Percentiles rank a stretch among this genome's conserved stretches.
Conservation (phyloP, 2,888 invertebrate species). For the Ypsolopha sequella region DNA sequence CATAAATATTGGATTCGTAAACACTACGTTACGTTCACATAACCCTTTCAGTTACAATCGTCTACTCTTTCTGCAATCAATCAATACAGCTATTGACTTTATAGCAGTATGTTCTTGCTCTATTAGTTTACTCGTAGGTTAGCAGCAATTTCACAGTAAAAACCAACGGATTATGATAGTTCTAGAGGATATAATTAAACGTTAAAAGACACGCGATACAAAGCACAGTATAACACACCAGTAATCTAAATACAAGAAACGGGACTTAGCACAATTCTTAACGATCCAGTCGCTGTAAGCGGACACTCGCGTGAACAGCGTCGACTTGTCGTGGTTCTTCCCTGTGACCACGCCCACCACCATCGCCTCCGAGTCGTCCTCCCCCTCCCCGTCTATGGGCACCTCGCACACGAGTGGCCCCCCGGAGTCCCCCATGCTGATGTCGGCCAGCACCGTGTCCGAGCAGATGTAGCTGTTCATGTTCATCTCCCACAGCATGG, state of each 20-base stretch:
- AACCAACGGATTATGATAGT: too few species aligned
- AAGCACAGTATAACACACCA: too few species aligned
- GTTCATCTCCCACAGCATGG: constrained; percentile 35
- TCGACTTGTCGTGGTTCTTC: constrained; percentile 40
- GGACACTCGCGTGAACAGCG: constrained; percentile 23
- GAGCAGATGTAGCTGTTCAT: constrained; percentile 35
- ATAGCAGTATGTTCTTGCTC: too few species aligned
- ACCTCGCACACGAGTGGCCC: constrained; percentile 36
- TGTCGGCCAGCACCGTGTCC: constrained; percentile 24
- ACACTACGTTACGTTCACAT: neutral
- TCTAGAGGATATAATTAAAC: too few species aligned
- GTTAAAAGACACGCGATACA: too few species aligned
- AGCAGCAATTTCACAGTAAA: too few species aligned
- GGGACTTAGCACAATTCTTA: too few species aligned
- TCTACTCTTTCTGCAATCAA: too few species aligned
- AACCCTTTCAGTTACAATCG: too few species aligned
- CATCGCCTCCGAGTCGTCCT: constrained; percentile 15
- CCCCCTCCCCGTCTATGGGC: constrained; percentile 23
- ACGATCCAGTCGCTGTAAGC: constrained; percentile 28
- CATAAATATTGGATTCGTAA: neutral
- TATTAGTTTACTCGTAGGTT: too few species aligned
- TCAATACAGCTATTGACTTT: too few species aligned
- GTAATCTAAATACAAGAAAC: too few species aligned
- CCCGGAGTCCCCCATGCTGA: constrained; percentile 41
- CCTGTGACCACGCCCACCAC: constrained; percentile 45